A percentile compares a stretch with the other conserved stretches of the same genome.
Conservation (phyloP, 2,797 vertebrate genomes). For the Gymnothorax reevesii region DNA sequence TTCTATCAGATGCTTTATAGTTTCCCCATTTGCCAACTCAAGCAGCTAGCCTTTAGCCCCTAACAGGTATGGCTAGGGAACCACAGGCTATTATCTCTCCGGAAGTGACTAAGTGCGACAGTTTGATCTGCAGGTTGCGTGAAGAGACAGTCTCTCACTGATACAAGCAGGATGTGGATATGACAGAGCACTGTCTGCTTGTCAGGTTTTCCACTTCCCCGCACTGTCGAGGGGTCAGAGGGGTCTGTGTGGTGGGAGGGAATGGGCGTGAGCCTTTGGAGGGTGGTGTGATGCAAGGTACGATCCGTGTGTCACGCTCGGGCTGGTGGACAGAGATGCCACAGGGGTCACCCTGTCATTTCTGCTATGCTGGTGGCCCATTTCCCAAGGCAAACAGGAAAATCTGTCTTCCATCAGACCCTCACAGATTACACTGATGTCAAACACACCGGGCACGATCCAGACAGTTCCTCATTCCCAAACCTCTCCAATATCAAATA, state of each 20-base stretch:
- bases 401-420: slow-evolving; percentile 3
- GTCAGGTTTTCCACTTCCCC: slow-evolving; percentile 5
- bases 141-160: slow-evolving; percentile 14
- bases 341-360: not conserved
- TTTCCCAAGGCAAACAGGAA: not conserved
- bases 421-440: not conserved
- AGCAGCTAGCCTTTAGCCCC: not conserved
- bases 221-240: not conserved
- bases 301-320: not conserved
- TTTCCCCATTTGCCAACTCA: not conserved
- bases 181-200: slow-evolving; percentile 20
- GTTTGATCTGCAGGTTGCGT: not conserved
- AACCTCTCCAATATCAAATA: not conserved
- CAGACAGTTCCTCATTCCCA: not conserved
- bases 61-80: not conserved
- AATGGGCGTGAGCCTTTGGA: not conserved
- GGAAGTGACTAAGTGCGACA: slow-evolving; percentile 2
- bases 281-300: not conserved
- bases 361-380: not conserved
- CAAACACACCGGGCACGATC: not conserved
- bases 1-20: not conserved
- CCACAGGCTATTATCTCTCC: not conserved
- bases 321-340: not conserved
- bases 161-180: slow-evolving; percentile 29
- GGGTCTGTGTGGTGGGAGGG: not conserved